A percentile compares a stretch with the other conserved stretches of the same genome.
These are phyloP conservation scores for Gorsachius magnificus DNA, from an alignment of 2,797 vertebrate species.

Conservation along the genomic window DNA sequence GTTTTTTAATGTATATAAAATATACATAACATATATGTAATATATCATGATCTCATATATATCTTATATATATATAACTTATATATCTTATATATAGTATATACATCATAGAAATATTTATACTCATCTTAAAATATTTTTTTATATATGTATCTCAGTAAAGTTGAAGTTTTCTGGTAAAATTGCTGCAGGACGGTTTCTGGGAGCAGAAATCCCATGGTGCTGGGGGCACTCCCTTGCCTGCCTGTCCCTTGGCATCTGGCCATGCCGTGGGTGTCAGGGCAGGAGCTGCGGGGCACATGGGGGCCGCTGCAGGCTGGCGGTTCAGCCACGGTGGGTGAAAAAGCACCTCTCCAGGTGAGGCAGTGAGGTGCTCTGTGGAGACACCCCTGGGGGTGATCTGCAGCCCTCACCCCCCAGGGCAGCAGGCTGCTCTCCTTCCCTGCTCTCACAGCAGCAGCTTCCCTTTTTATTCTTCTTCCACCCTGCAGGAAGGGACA, in stretches of 20 bases:
- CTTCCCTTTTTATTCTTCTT: not conserved
- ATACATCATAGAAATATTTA: not conserved
- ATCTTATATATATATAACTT: no score
- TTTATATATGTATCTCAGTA: not conserved
- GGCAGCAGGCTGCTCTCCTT: not conserved
- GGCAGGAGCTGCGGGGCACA: rapidly evolving
- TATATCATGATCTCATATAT: no score
- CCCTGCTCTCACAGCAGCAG: not conserved
- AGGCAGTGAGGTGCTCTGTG: not conserved
- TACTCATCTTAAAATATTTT: no score
- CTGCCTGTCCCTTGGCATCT: not conserved
- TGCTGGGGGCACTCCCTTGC: not conserved
- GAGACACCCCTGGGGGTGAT: rapidly evolving
- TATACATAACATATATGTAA: not conserved
- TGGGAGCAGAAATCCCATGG: not conserved
- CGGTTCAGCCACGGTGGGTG: rapidly evolving
- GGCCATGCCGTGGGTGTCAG: rapidly evolving
- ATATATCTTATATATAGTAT: not conserved
- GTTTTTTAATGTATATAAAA: not conserved
- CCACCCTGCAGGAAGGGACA: not conserved
- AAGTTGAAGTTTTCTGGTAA: not conserved
- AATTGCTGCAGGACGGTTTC: not conserved
- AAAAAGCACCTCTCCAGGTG: not conserved
- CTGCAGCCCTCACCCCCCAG: rapidly evolving
- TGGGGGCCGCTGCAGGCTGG: not conserved